Conservation (phyloP, 1,140 invertebrate genomes). For the Goniozus legneri region DNA sequence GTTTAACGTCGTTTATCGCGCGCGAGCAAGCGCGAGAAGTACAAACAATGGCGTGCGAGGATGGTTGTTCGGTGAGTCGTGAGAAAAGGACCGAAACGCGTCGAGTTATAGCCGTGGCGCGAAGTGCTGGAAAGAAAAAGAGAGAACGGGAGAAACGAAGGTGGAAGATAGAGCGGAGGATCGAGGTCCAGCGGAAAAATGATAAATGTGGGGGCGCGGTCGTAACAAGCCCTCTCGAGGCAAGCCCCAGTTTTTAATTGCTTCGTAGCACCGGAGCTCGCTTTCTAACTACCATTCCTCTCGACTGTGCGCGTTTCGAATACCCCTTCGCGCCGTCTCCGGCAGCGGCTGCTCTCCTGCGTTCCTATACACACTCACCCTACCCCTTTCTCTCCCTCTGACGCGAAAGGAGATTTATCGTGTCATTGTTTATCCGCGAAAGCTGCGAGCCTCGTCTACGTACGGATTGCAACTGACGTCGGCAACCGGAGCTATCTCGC, state of each 20-base stretch:
- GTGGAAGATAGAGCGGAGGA: conserved; percentile 21
- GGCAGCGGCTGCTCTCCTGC: too few relatives aligned
- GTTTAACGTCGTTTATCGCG: too few relatives aligned
- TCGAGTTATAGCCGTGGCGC: too few relatives aligned
- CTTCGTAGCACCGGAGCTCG: conserved; percentile 24
- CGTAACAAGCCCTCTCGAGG: conserved; percentile 45
- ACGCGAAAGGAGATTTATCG: conserved; percentile 22
- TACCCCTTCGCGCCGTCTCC: neutral
- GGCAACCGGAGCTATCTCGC: too few relatives aligned
- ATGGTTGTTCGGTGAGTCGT: too few relatives aligned
- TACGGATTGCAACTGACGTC: conserved; percentile 19
- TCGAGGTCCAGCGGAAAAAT: conserved; percentile 35
- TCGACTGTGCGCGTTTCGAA: neutral
- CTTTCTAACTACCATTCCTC: conserved; percentile 1
- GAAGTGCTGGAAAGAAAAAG: neutral
- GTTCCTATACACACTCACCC: too few relatives aligned
- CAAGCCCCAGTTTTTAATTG: conserved; percentile 48
- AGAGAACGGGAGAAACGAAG: conserved; percentile 7
- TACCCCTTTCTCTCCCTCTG: too few relatives aligned
- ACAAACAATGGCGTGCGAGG: neutral
- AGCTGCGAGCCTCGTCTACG: conserved; percentile 7
- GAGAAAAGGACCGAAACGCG: too few relatives aligned
- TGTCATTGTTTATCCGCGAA: conserved; percentile 23
- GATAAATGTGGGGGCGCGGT: conserved; percentile 43
- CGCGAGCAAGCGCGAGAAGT: too few relatives aligned